Conservation (phyloP, 2,797 vertebrate genomes). For the Psittacula echo region DNA sequence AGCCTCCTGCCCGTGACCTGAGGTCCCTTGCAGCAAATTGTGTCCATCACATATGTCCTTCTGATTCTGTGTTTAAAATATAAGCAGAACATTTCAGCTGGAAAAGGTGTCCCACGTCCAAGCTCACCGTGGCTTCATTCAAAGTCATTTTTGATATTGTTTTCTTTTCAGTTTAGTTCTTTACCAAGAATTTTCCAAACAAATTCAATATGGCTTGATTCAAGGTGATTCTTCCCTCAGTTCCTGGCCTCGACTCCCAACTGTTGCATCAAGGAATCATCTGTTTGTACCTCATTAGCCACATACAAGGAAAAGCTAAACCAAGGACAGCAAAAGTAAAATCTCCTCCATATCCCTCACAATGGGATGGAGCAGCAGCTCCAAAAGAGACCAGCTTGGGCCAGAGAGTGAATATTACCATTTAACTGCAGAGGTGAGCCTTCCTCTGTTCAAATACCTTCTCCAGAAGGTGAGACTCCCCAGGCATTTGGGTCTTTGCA, state of each 20-base stretch:
- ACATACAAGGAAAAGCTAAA: not conserved
- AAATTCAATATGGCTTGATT: not conserved
- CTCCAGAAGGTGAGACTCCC: not conserved
- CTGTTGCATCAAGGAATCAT: not conserved
- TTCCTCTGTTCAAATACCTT: not conserved
- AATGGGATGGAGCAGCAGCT: not conserved
- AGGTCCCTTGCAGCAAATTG: not conserved
- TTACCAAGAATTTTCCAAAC: constrained; percentile 16
- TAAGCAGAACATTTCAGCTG: not conserved
- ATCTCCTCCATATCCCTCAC: not conserved
- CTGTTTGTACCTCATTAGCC: not conserved
- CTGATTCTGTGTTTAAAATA: not conserved
- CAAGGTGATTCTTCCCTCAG: not conserved
- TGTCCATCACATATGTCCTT: not conserved
- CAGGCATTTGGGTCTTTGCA: not conserved
- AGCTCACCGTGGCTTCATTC: not conserved
- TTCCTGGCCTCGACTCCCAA: not conserved
- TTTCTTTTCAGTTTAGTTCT: not conserved
- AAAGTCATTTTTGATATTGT: not conserved
- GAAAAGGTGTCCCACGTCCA: not conserved
- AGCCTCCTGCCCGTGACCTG: not conserved
- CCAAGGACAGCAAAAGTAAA: not conserved
- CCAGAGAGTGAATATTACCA: not conserved
- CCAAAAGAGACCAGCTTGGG: not conserved
- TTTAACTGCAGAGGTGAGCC: not conserved